These are phyloP conservation scores for Meloidogyne chitwoodi DNA, from an alignment of 1,140 invertebrate genomes.

Conservation along the genomic window DNA sequence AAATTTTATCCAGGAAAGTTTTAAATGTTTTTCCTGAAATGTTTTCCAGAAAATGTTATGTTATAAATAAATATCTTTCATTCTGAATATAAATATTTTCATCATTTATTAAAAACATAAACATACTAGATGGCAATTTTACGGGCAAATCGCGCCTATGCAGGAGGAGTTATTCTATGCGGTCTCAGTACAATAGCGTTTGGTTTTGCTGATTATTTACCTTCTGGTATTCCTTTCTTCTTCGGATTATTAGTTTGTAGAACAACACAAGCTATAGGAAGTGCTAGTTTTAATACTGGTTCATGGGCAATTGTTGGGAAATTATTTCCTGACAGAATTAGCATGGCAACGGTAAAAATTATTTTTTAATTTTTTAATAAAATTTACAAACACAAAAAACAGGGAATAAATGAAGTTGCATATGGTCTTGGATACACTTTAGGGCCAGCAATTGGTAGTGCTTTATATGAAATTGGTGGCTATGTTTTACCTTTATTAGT, in stretches of 20 bases:
- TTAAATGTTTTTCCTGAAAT: too few relatives aligned
- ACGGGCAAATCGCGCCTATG: background rate
- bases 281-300: background rate
- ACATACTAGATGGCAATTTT: slow-evolving; percentile 4
- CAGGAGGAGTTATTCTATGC: background rate
- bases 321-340: slow-evolving; percentile 10
- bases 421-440: slow-evolving; percentile 11
- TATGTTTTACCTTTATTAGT: slow-evolving; percentile 3
- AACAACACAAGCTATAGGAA: slow-evolving; percentile 1
- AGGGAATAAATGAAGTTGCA: slow-evolving; percentile 1
- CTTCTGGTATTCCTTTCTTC: background rate
- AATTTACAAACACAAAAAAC: too few relatives aligned
- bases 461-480: slow-evolving; percentile 3
- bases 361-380: too few relatives aligned
- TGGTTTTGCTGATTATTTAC: slow-evolving; percentile 5
- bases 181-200: slow-evolving; percentile 6
- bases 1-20: too few relatives aligned
- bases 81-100: too few relatives aligned
- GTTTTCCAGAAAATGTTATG: too few relatives aligned
- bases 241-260: slow-evolving; percentile 2
- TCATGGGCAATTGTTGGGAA: slow-evolving; percentile 1
- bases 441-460: slow-evolving; percentile 5
- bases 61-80: too few relatives aligned
- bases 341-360: background rate
- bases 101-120: background rate